phyloP scores from a whole-genome alignment of 2,797 vertebrate genomes.

The Eulemur albifrons region DNA sequence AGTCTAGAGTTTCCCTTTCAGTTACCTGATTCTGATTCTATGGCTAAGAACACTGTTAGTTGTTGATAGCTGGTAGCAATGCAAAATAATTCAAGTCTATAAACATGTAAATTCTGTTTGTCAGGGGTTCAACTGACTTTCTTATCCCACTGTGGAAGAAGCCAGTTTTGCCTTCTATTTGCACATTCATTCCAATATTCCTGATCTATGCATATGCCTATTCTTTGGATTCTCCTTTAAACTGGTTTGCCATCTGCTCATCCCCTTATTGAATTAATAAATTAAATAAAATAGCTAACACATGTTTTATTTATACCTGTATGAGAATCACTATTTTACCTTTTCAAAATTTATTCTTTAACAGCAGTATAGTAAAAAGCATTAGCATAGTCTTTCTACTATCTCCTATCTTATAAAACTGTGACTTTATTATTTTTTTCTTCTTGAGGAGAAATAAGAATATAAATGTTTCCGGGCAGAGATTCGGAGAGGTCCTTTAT shows the following conservation, averaged over 20 bases:
- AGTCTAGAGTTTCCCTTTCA: not conserved
- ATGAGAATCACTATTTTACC: not conserved
- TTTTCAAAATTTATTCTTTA: not conserved
- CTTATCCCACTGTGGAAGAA: not conserved
- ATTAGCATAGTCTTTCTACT: not conserved
- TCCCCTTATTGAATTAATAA: not conserved
- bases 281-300: conserved; percentile 10
- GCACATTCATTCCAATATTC: not conserved
- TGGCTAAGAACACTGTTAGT: not conserved
- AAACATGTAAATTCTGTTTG: not conserved
- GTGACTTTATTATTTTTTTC: not conserved
- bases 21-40: not conserved
- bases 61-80: not conserved
- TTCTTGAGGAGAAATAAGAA: not conserved
- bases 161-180: not conserved
- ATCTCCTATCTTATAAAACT: not conserved
- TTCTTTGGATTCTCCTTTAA: not conserved
- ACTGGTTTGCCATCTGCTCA: not conserved
- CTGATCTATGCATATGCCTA: not conserved
- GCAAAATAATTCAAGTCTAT: not conserved
- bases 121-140: not conserved
- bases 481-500: not conserved
- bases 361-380: not conserved
- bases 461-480: not conserved
- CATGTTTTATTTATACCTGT: not conserved